Conservation (phyloP, 2,113 vertebrate genomes). For the Labeo rohita region DNA sequence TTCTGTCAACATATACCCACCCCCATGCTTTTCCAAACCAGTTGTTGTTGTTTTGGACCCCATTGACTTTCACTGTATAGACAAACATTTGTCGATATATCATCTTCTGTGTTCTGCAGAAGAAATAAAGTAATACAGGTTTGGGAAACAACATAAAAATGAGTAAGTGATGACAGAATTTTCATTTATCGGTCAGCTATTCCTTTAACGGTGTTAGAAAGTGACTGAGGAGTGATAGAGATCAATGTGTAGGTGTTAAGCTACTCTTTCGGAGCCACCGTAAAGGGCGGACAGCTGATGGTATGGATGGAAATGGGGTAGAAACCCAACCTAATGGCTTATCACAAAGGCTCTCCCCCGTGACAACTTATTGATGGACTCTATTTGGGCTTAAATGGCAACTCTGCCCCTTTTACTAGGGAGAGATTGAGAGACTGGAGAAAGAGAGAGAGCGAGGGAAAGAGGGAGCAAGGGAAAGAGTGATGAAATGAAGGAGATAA, state of each 20-base stretch:
- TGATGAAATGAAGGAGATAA: slow-evolving; percentile 40
- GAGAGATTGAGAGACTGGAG: slow-evolving; percentile 32
- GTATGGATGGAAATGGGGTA: slow-evolving; percentile 34
- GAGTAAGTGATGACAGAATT: not conserved
- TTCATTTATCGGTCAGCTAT: not conserved
- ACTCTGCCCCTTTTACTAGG: slow-evolving; percentile 42
- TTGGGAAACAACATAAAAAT: not conserved
- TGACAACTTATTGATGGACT: slow-evolving; percentile 54
- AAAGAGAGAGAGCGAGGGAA: not conserved
- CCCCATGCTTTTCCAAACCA: not conserved
- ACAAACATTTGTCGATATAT: not conserved
- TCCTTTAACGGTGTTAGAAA: not conserved
- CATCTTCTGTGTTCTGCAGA: not conserved
- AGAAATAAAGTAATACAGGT: not conserved
- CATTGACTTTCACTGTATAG: not conserved
- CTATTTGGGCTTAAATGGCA: slow-evolving; percentile 53
- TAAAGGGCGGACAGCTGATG: slow-evolving; percentile 18
- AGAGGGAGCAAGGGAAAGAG: not conserved
- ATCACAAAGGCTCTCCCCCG: slow-evolving; percentile 39
- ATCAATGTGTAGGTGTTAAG: not conserved
- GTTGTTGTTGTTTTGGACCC: not conserved
- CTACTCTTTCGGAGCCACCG: slow-evolving; percentile 3
- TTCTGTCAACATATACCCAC: not conserved
- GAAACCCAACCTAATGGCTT: slow-evolving; percentile 52
- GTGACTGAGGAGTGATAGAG: not conserved